Conservation (phyloP, 1,140 invertebrate species). For the Formica exsecta region DNA sequence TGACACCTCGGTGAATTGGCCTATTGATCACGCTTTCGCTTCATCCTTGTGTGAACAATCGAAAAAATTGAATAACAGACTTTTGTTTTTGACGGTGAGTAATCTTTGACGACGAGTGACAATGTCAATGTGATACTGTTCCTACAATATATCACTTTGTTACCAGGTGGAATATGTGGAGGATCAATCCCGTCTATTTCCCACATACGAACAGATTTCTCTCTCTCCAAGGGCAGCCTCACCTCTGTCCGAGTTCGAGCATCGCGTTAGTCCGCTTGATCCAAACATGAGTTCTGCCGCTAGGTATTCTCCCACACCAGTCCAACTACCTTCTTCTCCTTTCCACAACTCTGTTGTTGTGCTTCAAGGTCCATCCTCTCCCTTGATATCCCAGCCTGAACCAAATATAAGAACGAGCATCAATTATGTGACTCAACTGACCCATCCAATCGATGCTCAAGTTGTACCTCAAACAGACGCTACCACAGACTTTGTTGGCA, state of each 20-base stretch:
- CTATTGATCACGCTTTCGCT: conserved; percentile 72
- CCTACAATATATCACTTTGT: neutral
- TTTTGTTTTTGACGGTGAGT: conserved; percentile 84
- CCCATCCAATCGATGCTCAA: conserved; percentile 75
- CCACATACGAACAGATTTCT: conserved; percentile 83
- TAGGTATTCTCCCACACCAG: conserved; percentile 87
- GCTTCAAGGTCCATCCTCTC: conserved; percentile 83
- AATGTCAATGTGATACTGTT: neutral
- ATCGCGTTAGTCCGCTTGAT: conserved; percentile 88
- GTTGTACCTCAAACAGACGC: conserved; percentile 77
- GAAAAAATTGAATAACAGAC: conserved; percentile 81
- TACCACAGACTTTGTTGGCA: conserved; percentile 81
- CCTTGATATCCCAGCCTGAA: conserved; percentile 81
- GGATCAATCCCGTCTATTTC: conserved; percentile 84
- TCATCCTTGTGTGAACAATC: conserved; percentile 75
- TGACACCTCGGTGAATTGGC: conserved; percentile 77
- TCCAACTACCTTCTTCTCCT: conserved; percentile 84
- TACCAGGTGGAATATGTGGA: conserved; percentile 87
- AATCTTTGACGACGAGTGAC: neutral
- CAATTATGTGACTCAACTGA: conserved; percentile 81
- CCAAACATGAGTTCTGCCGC: conserved; percentile 88
- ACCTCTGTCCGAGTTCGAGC: conserved; percentile 86
- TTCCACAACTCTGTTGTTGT: conserved; percentile 87
- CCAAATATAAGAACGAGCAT: conserved; percentile 76
- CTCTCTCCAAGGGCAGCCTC: conserved; percentile 85